Percentiles rank a stretch among this genome's conserved stretches.
These are phyloP conservation scores for Leucophenga montana DNA, from an alignment of 2,888 invertebrate species.

Conservation along the genomic window DNA sequence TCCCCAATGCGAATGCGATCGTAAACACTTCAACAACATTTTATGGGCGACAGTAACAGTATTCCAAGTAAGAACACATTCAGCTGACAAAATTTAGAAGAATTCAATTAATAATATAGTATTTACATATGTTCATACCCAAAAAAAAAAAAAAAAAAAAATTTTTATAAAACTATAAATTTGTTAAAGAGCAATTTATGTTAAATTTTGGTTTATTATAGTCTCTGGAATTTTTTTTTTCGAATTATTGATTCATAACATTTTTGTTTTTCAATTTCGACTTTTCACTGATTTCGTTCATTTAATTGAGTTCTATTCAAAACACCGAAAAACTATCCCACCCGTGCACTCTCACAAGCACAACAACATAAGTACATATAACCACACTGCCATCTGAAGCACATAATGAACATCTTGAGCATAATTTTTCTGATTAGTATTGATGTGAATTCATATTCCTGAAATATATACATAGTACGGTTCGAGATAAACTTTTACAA, in stretches of 20 bases:
- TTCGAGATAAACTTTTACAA: too few species aligned
- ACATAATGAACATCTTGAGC: too few species aligned
- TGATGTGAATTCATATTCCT: too few species aligned
- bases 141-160: conserved; percentile 32
- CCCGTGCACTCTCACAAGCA: conserved; percentile 25
- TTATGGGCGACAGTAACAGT: conserved; percentile 98
- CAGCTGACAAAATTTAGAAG: conserved; percentile 33
- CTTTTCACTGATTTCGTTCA: conserved; percentile 22
- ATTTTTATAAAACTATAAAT: conserved; percentile 12
- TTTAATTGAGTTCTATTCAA: conserved; percentile 7
- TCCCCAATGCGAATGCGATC: conserved; percentile 94
- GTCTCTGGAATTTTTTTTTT: background rate
- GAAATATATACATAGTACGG: too few species aligned
- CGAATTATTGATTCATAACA: background rate
- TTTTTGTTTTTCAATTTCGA: conserved; percentile 5
- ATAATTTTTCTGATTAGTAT: too few species aligned
- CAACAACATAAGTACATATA: background rate
- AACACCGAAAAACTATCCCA: conserved; percentile 5
- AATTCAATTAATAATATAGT: conserved; percentile 14
- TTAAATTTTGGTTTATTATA: background rate
- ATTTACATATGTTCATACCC: conserved; percentile 21
- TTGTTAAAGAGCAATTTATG: conserved; percentile 38
- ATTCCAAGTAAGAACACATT: conserved; percentile 87
- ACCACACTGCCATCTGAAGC: too few species aligned
- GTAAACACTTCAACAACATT: conserved; percentile 99